Base-by-base conservation (phyloP, 2,888 invertebrate genomes). In the Acanthacorydalis orientalis region DNA sequence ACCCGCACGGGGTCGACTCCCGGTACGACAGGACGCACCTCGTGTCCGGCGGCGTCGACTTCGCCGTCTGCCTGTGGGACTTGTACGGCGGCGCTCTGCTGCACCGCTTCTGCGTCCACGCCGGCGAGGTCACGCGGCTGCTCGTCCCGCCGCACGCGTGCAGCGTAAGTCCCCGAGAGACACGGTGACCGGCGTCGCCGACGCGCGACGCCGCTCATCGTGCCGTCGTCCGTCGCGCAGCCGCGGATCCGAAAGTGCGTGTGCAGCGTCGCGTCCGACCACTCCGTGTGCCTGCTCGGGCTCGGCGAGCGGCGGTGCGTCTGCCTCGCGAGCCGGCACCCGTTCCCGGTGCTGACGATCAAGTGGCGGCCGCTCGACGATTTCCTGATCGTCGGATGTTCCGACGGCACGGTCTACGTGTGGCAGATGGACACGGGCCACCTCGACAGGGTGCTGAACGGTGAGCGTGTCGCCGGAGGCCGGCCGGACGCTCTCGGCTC, bases 341-440 rank as follows among this genome's bases (percentile, higher is more conserved):
- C 96, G 37, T 97, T 95, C 65, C 97, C 98, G 0, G 91, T 98
- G 23, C 84, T 89, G 23, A 83, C 83, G 32, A 92, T 97, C 55
- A 93, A 95, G 63, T 96, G 95, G 93, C 74, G 95, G 40, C 95
- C 97, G 0, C 73, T 92, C 2, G 97, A 98, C 61, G 98, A 99
- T 65, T 98, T 96, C 62, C 86, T 98, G 76, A 86, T 96, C 53
- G 91, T 97, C 14, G 92, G 91, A 1, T 95, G 95, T 64, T 88
- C 91, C 7, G 97, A 99, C 65, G 95, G 96, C 2, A 91, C 95
- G 0, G 95, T 97, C 1, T 96, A 95, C 65, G 93, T 98, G 1
- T 98, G 98, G 98, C 97, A 98, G 72, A 97, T 98, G 95, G 98
- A 98, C 69, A 98, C 97, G 2, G 95, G 95, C 0, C 93, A 96